These are phyloP conservation scores for Rhyacichthys aspro DNA, from an alignment of 2,797 vertebrate species.

Conservation along the genomic window DNA sequence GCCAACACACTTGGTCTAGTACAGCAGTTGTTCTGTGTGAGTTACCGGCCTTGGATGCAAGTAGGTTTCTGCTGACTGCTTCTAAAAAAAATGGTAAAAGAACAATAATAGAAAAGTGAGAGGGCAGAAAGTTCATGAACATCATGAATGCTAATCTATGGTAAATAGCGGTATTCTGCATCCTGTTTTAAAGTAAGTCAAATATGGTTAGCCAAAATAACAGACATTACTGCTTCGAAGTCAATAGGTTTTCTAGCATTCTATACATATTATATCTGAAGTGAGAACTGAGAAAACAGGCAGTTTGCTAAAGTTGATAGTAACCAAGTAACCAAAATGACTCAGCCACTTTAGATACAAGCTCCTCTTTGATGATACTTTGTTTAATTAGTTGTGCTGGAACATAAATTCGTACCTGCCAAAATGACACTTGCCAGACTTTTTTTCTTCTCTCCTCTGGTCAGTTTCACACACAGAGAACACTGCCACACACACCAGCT, in stretches of 20 bases:
- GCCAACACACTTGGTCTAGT: conserved; percentile 1
- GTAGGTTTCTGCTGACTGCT: neutral
- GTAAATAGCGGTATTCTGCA: no score
- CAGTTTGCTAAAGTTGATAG: neutral
- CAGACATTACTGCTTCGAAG: no score
- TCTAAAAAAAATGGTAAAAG: neutral
- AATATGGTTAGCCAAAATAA: no score
- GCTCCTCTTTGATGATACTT: conserved; percentile 3
- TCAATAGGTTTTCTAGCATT: no score
- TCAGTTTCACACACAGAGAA: neutral
- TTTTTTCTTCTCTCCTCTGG: conserved; percentile 10
- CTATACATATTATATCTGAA: no score
- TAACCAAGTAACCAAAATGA: conserved; percentile 1
- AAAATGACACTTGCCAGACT: conserved; percentile 18
- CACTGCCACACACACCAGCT: conserved; percentile 5
- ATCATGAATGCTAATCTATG: no score
- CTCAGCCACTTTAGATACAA: no score
- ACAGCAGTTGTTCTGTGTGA: neutral
- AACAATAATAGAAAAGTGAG: conserved; percentile 3
- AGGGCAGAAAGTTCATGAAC: neutral
- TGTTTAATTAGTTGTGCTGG: conserved; percentile 10
- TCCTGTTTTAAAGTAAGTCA: no score
- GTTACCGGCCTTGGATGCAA: conserved; percentile 2
- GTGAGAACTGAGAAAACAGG: no score
- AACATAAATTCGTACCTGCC: conserved; percentile 21